phyloP scores from a whole-genome alignment of 53 echinoderm and acorn worm species.

The Stichopus horrens region DNA sequence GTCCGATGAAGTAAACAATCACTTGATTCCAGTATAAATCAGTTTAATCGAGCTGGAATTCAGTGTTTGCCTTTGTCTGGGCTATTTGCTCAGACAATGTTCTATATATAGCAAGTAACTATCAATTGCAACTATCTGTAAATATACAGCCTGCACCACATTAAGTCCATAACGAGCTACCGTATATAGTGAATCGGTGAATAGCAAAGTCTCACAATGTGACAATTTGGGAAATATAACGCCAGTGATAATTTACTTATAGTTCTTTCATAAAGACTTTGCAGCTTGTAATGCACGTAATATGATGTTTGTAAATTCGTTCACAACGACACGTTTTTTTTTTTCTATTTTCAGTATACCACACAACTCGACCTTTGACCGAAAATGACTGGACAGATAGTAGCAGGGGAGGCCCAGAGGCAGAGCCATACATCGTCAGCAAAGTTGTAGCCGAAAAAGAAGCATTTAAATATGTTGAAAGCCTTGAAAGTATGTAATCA shows the following conservation, averaged over 20 bases:
- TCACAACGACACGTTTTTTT: not conserved
- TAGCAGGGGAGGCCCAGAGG: constrained; percentile 18
- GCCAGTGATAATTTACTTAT: not conserved
- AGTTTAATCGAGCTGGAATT: too few relatives aligned
- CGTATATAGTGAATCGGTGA: too few relatives aligned
- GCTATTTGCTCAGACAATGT: too few relatives aligned
- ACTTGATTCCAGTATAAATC: too few relatives aligned
- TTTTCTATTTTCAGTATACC: not conserved
- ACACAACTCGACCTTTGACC: constrained; percentile 31
- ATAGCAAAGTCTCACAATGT: too few relatives aligned
- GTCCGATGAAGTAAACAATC: too few relatives aligned
- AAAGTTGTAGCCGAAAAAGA: constrained; percentile 70
- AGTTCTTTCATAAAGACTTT: not conserved
- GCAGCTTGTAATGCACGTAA: not conserved
- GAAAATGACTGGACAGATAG: constrained; percentile 70
- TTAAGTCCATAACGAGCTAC: too few relatives aligned
- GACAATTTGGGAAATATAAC: not conserved
- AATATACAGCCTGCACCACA: too few relatives aligned
- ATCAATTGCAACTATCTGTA: too few relatives aligned
- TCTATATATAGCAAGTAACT: too few relatives aligned
- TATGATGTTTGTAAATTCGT: not conserved
- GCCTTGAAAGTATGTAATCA: constrained; percentile 48
- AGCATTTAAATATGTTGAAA: constrained; percentile 66
- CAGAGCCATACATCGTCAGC: constrained; percentile 64
- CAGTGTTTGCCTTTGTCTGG: too few relatives aligned